Percentiles rank a stretch among this genome's conserved stretches.
phyloP scores from a whole-genome alignment of 2,113 vertebrate genomes.

The Megaceryle torquata region DNA sequence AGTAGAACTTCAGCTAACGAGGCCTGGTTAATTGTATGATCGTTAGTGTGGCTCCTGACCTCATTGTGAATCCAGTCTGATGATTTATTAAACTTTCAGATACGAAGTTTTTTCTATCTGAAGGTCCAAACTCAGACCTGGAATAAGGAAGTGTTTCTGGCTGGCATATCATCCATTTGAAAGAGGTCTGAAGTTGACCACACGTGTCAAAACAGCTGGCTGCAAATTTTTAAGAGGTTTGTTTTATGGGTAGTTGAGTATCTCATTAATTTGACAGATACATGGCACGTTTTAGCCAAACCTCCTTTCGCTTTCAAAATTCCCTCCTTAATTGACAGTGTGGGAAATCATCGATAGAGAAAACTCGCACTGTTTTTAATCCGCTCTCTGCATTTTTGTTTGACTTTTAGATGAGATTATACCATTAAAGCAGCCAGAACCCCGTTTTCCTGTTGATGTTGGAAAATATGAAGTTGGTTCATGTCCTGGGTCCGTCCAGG shows the following conservation, averaged over 20 bases:
- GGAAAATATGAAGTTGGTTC: not conserved
- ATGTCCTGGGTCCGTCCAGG: not conserved
- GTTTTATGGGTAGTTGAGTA: not conserved
- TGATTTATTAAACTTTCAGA: not conserved
- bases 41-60: not conserved
- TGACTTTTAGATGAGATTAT: not conserved
- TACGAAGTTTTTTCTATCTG: not conserved
- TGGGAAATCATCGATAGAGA: not conserved
- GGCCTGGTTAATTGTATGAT: not conserved
- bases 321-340: not conserved
- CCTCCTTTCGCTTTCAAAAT: not conserved
- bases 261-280: not conserved
- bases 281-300: not conserved
- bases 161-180: not conserved
- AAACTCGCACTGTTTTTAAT: not conserved
- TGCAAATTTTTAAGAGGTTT: not conserved
- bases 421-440: not conserved
- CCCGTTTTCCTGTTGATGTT: not conserved
- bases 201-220: not conserved
- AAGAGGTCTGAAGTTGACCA: not conserved
- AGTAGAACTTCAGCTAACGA: not conserved
- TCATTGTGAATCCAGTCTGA: not conserved
- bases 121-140: not conserved
- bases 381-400: not conserved
- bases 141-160: not conserved